Base-by-base conservation (phyloP, 2,888 invertebrate genomes). In the Notodonta dromedarius region DNA sequence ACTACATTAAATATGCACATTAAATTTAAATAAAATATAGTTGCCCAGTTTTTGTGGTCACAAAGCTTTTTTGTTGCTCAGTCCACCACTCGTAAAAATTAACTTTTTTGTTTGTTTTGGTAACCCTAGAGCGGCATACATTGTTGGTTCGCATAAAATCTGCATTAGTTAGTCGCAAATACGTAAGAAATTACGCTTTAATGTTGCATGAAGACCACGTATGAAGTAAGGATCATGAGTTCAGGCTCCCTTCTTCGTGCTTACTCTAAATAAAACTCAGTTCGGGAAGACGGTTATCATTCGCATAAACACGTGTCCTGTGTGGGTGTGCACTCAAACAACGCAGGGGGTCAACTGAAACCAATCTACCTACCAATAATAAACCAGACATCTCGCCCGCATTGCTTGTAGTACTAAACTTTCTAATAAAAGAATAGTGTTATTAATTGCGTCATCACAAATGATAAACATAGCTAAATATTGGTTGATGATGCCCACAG, bases 311-410 rank as follows among this genome's bases (percentile, higher is more conserved):
- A 75, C 66, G 61, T 73, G 74, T 56, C 65, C 60, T 70, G 71
- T 50, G 12, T 50, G 50, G 50, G 50, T 39, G n/a, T 39, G 14
- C 39, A 54, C 13, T n/a, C 46, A 60, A 66, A 63, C 80, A 66
- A 65, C 66, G 74, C 79, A 67, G 79, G 81, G 80, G 83, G 80
- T 76, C 69, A 73, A 62, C 57, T 59, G 57, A 60, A 62, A 73
- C 65, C 57, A 66, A 70, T 69, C 63, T 67, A 71, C 67, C 59
- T 57, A 63, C 74, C 73, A 80, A 76, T 76, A 73, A 81, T 82
- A 83, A 76, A 56, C 71, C 61, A 61, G 55, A 54, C 63, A 64
- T 69, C 72, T 74, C 82, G 73, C 72, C 77, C 82, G 73, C 72
- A 68, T 68, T 66, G 69, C 63, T 66, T 66, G 4, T n/a, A 46